A percentile compares a stretch with the other conserved stretches of the same genome.
These are phyloP conservation scores for Chloropsis hardwickii DNA, from an alignment of 2,113 vertebrate genomes.

Conservation along the genomic window DNA sequence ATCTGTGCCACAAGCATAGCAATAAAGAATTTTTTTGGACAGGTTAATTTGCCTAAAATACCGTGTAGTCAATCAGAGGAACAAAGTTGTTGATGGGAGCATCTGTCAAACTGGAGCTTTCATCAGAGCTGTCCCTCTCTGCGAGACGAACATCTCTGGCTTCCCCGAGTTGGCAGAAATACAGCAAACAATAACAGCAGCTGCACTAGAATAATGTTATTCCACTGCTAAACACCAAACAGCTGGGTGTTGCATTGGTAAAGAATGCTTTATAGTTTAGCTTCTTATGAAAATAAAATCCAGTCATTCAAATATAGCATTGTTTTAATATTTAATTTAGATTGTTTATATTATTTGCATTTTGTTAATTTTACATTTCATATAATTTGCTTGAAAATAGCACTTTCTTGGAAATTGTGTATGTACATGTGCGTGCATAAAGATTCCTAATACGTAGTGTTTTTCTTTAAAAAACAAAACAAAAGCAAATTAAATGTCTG, in stretches of 20 bases:
- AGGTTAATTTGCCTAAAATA: constrained; percentile 78
- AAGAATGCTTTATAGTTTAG: background rate
- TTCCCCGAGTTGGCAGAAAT: constrained; percentile 44
- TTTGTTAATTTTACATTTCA: constrained; percentile 67
- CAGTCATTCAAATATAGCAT: constrained; percentile 34
- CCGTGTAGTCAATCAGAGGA: constrained; percentile 68
- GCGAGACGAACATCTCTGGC: constrained; percentile 35
- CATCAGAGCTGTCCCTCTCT: constrained; percentile 43
- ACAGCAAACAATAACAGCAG: constrained; percentile 57
- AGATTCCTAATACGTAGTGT: constrained; percentile 33
- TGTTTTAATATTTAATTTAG: constrained; percentile 59
- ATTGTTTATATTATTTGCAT: constrained; percentile 56
- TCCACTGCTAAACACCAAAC: constrained; percentile 19
- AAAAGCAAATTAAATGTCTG: constrained; percentile 45
- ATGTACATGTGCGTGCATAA: constrained; percentile 40
- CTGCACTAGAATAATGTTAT: constrained; percentile 50
- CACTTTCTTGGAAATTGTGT: constrained; percentile 46
- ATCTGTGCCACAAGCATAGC: constrained; percentile 63
- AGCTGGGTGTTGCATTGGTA: constrained; percentile 54
- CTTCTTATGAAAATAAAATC: constrained; percentile 55
- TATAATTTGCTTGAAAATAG: constrained; percentile 55
- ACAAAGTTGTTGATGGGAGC: constrained; percentile 66
- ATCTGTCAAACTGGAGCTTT: constrained; percentile 64
- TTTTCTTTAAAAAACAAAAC: constrained; percentile 44
- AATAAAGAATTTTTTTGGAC: constrained; percentile 69